These are phyloP conservation scores for Ephydatia muelleri DNA, from an alignment of 37 sponge, comb jelly and placozoan genomes.

Conservation along the genomic window DNA sequence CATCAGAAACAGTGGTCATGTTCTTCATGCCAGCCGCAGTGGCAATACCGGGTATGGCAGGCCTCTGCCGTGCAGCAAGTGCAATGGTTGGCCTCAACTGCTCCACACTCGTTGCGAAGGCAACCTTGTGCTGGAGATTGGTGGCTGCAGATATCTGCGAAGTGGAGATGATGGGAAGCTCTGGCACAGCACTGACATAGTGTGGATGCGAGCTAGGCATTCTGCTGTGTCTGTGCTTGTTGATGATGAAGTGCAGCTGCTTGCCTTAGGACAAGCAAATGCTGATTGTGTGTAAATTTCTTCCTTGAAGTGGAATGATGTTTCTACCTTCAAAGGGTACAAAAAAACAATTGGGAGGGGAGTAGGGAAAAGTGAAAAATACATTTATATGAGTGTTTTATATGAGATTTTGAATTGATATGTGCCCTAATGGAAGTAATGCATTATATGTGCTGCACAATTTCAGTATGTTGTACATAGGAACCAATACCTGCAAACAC, in stretches of 20 bases:
- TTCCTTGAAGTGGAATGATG: constrained; percentile 17
- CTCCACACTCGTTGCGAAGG: constrained; percentile 45
- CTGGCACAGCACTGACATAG: too few relatives aligned
- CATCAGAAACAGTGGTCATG: constrained; percentile 61
- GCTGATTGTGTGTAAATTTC: constrained; percentile 48
- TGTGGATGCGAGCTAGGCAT: neutral
- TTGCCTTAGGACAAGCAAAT: constrained; percentile 44
- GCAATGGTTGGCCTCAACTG: constrained; percentile 42
- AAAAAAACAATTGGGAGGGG: too few relatives aligned
- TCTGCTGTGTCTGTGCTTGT: constrained; percentile 16
- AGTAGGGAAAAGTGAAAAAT: neutral
- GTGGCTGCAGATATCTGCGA: constrained; percentile 9
- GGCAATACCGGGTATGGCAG: constrained; percentile 5
- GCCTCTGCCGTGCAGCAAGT: constrained; percentile 31
- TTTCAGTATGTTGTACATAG: too few relatives aligned
- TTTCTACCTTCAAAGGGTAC: constrained; percentile 17
- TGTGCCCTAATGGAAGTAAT: neutral
- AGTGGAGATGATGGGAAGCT: too few relatives aligned
- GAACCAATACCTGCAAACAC: too few relatives aligned
- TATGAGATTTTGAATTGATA: neutral
- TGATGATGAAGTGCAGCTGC: constrained; percentile 33
- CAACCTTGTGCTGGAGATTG: constrained; percentile 13
- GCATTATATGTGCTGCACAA: neutral
- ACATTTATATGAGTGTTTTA: too few relatives aligned
- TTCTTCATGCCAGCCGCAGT: constrained; percentile 9